Evolutionary conservation across 2,797 vertebrate species (phyloP).

Genomic region (Helostoma temminkii): DNA sequence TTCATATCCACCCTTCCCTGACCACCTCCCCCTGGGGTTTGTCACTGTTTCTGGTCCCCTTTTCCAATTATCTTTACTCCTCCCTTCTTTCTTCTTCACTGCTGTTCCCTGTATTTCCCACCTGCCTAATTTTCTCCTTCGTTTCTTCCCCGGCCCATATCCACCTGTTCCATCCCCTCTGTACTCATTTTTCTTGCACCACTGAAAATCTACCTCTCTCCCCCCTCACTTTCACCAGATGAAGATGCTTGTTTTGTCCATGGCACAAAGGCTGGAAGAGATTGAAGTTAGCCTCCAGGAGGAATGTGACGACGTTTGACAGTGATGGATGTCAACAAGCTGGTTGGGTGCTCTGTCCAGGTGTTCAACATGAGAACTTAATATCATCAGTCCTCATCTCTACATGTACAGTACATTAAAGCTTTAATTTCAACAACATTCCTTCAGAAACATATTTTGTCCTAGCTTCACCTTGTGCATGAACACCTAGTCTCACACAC

Average conservation of each 20-base stretch:
- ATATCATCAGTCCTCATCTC: neutral
- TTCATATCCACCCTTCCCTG: slow-evolving; percentile 54
- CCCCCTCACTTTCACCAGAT: slow-evolving; percentile 75
- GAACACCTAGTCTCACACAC: slow-evolving; percentile 21
- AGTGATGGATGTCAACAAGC: slow-evolving; percentile 17
- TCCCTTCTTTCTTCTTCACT: slow-evolving; percentile 47
- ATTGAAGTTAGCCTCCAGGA: slow-evolving; percentile 77
- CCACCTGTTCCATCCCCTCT: slow-evolving; percentile 10
- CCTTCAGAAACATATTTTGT: slow-evolving; percentile 34
- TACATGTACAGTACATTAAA: slow-evolving; percentile 12
- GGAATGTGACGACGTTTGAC: slow-evolving; percentile 34
- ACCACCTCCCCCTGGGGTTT: slow-evolving; percentile 54
- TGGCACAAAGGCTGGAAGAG: slow-evolving; percentile 82
- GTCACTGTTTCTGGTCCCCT: slow-evolving; percentile 23
- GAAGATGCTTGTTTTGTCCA: slow-evolving; percentile 80
- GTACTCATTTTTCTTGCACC: slow-evolving; percentile 12
- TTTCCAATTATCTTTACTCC: slow-evolving; percentile 63
- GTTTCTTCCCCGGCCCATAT: slow-evolving; percentile 15
- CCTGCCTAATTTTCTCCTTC: slow-evolving; percentile 60
- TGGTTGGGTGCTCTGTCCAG: slow-evolving; percentile 19
- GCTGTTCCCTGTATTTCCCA: slow-evolving; percentile 65
- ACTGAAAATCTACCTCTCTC: neutral
- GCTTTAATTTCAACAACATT: slow-evolving; percentile 16
- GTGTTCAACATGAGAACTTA: slow-evolving; percentile 19
- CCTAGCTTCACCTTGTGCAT: slow-evolving; percentile 46